Base-by-base conservation (phyloP, 2,797 vertebrate genomes). In the Neosalanx taihuensis region DNA sequence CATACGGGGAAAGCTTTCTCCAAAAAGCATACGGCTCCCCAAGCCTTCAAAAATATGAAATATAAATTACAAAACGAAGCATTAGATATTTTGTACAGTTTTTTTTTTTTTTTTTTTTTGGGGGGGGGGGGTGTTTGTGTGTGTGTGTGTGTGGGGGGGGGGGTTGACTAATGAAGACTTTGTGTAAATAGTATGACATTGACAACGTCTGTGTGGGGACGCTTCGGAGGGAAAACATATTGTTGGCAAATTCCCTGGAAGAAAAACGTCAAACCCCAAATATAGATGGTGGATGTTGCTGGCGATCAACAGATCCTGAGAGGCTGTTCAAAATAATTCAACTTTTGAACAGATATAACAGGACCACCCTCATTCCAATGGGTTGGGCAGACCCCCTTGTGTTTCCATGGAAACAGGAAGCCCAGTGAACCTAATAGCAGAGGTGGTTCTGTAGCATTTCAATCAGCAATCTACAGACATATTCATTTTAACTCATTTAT, bases 221-320 rank as follows among this genome's bases (percentile, higher is more conserved):
- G 65, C 70, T 66, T 66, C 81, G 67, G 33, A 66, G 77, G 75
- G 75, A 35, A 56, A 73, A 77, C 77, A 77, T 68, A 79, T 72
- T 72, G 80, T 66, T 67, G 65, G 17, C 18, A 53, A 35, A 3
- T 53, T 74, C 67, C 69, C 57, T 0, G 31, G 56, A 37, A 57
- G 31, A 12, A 1, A 1, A 56, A 57, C 17, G 15, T 26, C 53
- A 35, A 12, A 6, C 12, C 13, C 15, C 23, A 66, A 51, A 29
- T 20, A 51, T 18, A 49, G 20, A 13, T 3, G 29, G 3, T 23
- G n/a, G 9, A 5, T 10, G 9, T 23, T 23, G 10, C 18, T 4
- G 4, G 63, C 33, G 46, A 20, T 37, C n/a, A 56, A 56, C 30
- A 6, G 17, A 53, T 56, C 51, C 10, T 23, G 23, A 56, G 49